Evolutionary conservation across 2,113 vertebrate species (phyloP), one percentile per base, ranked within the genome.

Genomic region (Ranitomeya imitator): DNA sequence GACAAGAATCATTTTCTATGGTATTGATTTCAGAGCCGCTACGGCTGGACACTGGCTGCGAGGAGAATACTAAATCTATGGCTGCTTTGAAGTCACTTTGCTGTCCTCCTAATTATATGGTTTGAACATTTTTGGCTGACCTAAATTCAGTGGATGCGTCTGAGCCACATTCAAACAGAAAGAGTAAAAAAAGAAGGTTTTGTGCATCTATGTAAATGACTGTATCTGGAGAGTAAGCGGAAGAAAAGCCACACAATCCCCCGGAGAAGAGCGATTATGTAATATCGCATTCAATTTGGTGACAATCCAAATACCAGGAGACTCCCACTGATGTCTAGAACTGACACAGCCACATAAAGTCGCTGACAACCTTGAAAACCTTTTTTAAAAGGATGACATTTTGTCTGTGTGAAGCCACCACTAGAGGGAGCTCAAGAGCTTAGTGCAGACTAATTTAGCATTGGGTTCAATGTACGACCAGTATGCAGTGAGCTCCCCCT

Each of bases 101-200:
- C 86, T 55, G 63, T 45, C 52, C 78, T n/a, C 54, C 52, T 88
- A 88, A 88, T 88, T 67, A 83, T 88, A 88, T 51, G 73, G 55
- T 57, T 71, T 74, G 52, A 23, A 88, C 55, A 76, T 83, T 73
- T 74, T 59, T 71, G 79, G 21, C 37, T 88, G 86, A 82, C 86
- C 86, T 88, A 83, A 73, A 83, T 88, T 82, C 69, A 31, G 31
- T n/a, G 79, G 31, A 87, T 81, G 63, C 31, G 78, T 55, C 63
- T 59, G 16, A 71, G n/a, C 31, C 19, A 31, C 79, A 54, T 13
- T 54, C 31, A 76, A 52, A 76, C 18, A 60, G 60, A 18, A 16
- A 5, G 45, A 85, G 69, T 10, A 59, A 16, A 60, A 60, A 6
- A 21, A 52, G 1, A 61, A 61, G 52, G 16, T 9, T 61, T 79